phyloP scores from a whole-genome alignment of 2,113 vertebrate species.

The Urocolius indicus region DNA sequence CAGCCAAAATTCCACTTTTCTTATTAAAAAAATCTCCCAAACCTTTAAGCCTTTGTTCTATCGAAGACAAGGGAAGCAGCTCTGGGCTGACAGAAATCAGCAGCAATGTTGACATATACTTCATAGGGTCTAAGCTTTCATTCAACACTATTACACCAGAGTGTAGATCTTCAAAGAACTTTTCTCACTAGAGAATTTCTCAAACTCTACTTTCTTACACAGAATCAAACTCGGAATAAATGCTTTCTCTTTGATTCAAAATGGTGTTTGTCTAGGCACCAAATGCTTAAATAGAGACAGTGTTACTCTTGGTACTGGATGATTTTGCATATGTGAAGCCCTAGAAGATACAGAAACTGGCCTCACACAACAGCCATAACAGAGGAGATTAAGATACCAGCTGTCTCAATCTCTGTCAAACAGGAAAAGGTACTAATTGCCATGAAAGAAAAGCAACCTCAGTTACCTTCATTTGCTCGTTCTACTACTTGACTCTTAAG shows the following conservation, averaged over 20 bases:
- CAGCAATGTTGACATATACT: background rate
- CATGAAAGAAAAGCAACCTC: background rate
- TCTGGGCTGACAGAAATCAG: background rate
- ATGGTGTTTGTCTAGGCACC: background rate
- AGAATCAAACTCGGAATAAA: background rate
- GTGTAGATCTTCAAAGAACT: slow-evolving; percentile 44
- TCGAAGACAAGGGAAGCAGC: background rate
- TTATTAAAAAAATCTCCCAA: background rate
- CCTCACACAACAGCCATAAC: background rate
- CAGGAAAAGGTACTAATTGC: background rate
- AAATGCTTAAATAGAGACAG: background rate
- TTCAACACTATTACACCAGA: slow-evolving; percentile 16
- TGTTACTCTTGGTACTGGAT: background rate
- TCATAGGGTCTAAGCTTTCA: slow-evolving; percentile 18
- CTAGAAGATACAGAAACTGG: background rate
- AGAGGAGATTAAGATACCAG: background rate
- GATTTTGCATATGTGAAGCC: background rate
- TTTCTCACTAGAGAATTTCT: slow-evolving; percentile 37
- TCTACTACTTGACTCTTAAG: background rate
- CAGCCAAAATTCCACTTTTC: slow-evolving; percentile 25
- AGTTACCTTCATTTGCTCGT: background rate
- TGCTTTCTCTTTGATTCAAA: background rate
- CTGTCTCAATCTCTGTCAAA: background rate
- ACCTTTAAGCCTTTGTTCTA: background rate
- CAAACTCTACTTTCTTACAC: slow-evolving; percentile 8